Evolutionary conservation across 2,888 invertebrate genomes (phyloP).

Genomic region (Pantelozetes paolii): DNA sequence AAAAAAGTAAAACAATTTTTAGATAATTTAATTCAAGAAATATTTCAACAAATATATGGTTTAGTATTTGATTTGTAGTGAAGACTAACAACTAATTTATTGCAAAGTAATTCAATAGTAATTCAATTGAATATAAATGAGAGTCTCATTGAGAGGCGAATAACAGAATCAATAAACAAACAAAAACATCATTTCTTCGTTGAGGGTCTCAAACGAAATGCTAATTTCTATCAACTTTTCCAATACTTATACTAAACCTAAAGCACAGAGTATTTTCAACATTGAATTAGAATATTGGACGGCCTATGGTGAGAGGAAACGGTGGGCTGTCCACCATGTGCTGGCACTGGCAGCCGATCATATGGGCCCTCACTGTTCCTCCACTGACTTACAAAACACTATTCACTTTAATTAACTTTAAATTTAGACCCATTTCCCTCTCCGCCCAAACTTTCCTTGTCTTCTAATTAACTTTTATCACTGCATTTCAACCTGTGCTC

Average conservation of each 20-base stretch:
- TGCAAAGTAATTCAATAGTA: conserved; percentile 20
- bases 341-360: background rate
- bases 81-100: conserved; percentile 24
- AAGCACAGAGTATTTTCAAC: background rate
- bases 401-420: conserved; percentile 34
- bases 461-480: conserved; percentile 37
- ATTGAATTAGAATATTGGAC: conserved; percentile 23
- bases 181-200: conserved; percentile 13
- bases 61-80: background rate
- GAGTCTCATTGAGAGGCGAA: conserved; percentile 5
- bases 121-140: conserved; percentile 28
- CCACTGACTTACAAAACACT: conserved; percentile 23
- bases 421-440: conserved; percentile 29
- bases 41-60: background rate
- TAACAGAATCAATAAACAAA: conserved; percentile 25
- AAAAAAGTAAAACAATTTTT: background rate
- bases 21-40: conserved; percentile 1
- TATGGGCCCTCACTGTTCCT: background rate
- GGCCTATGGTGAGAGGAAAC: conserved; percentile 14
- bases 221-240: conserved; percentile 17
- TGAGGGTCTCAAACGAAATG: conserved; percentile 33
- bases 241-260: background rate
- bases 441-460: conserved; percentile 32
- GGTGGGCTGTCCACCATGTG: background rate
- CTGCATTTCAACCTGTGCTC: conserved; percentile 8